A percentile compares a stretch with the other conserved stretches of the same genome.
Conservation (phyloP, 2,797 vertebrate species). For the Falco concolor region DNA sequence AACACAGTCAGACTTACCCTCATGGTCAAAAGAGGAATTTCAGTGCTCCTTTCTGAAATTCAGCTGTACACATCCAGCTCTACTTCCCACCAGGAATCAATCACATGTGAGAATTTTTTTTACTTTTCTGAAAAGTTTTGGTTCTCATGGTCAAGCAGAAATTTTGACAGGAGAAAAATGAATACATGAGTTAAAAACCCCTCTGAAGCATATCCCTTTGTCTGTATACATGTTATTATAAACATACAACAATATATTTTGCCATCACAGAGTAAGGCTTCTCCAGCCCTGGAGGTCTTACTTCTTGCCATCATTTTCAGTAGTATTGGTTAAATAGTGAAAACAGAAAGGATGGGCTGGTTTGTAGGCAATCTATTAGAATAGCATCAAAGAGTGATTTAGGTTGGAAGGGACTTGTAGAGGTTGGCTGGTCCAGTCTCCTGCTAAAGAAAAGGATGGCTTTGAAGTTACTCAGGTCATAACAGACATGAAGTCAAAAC, state of each 20-base stretch:
- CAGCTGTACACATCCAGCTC: neutral
- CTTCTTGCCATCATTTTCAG: neutral
- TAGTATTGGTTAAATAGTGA: neutral
- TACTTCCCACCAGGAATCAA: neutral
- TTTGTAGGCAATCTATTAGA: neutral
- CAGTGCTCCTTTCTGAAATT: neutral
- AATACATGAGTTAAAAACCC: neutral
- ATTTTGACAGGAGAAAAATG: neutral
- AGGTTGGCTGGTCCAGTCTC: neutral
- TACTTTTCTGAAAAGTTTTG: neutral
- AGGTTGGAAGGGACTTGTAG: neutral
- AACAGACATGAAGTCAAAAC: neutral
- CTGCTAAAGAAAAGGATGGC: neutral
- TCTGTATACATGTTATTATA: neutral
- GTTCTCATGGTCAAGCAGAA: neutral
- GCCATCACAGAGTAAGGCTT: neutral
- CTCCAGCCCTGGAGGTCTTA: neutral
- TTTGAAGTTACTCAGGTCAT: neutral
- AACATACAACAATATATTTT: neutral
- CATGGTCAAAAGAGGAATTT: neutral
- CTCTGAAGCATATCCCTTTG: neutral
- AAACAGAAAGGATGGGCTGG: neutral
- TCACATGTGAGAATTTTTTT: neutral
- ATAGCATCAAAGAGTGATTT: neutral
- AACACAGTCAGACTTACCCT: neutral